A percentile compares a stretch with the other conserved stretches of the same genome.
Conservation (phyloP, 2,888 invertebrate species). For the Philereme vetulata region DNA sequence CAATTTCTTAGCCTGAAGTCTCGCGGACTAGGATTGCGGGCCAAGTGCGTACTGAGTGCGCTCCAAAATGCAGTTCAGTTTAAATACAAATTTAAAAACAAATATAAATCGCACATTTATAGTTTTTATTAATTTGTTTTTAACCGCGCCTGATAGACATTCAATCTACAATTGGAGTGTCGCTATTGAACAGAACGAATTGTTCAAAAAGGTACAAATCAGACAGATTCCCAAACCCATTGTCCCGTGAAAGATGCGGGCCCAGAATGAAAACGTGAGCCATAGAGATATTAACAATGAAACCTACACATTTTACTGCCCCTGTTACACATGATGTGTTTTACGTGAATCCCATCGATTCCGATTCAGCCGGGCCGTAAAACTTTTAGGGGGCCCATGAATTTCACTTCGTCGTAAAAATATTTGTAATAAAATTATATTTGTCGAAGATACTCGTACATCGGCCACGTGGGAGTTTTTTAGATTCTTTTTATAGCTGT, state of each 20-base stretch:
- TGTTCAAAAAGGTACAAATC: constrained; percentile 10
- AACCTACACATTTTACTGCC: constrained; percentile 48
- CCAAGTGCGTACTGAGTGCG: no score
- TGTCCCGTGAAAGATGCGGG: constrained; percentile 24
- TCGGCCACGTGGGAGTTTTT: constrained; percentile 26
- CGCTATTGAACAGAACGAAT: neutral
- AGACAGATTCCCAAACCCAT: constrained; percentile 9
- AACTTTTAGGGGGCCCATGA: constrained; percentile 60
- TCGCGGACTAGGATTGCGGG: no score
- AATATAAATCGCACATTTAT: no score
- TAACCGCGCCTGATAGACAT: no score
- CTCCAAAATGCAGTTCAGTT: no score
- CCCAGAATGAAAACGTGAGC: constrained; percentile 9
- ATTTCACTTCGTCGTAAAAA: constrained; percentile 54
- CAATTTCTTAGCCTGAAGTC: no score
- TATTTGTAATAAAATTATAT: constrained; percentile 70
- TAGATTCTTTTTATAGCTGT: constrained; percentile 35
- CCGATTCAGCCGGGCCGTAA: constrained; percentile 58
- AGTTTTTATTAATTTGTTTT: no score
- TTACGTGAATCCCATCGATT: constrained; percentile 54
- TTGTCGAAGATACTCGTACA: constrained; percentile 47
- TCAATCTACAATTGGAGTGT: no score
- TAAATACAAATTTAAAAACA: no score
- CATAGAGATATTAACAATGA: constrained; percentile 47
- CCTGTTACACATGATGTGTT: constrained; percentile 51